phyloP scores from a whole-genome alignment of 2,888 invertebrate species.

The Agonopterix alstromeriana region DNA sequence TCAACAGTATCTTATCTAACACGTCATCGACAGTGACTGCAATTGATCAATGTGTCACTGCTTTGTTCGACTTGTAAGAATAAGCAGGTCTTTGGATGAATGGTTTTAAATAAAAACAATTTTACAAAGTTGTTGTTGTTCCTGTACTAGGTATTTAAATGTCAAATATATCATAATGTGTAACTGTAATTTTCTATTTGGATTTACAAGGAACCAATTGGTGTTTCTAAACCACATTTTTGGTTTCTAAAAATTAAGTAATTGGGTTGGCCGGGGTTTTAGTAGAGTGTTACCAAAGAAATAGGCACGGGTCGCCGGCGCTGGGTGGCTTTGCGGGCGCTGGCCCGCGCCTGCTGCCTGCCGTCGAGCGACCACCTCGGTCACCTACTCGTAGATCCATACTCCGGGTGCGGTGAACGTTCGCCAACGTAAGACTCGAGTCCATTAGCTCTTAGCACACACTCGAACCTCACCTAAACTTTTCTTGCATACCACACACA shows the following conservation, averaged over 20 bases:
- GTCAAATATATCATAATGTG: too few relatives aligned
- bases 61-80: too few relatives aligned
- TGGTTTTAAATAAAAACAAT: too few relatives aligned
- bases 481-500: constrained; percentile 29
- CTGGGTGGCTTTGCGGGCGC: constrained; percentile 50
- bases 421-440: constrained; percentile 58
- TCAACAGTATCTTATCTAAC: too few relatives aligned
- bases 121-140: too few relatives aligned
- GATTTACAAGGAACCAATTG: too few relatives aligned
- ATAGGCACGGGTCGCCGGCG: constrained; percentile 44
- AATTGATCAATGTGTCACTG: not conserved
- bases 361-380: constrained; percentile 52
- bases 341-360: constrained; percentile 59
- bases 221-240: not conserved
- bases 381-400: constrained; percentile 47
- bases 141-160: too few relatives aligned
- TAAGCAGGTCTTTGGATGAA: too few relatives aligned
- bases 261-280: not conserved
- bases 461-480: constrained; percentile 52
- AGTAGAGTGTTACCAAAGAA: constrained; percentile 25
- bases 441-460: constrained; percentile 31
- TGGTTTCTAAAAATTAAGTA: not conserved
- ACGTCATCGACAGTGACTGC: constrained; percentile 1
- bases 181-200: too few relatives aligned
- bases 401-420: constrained; percentile 43